Conservation (phyloP, 2,113 vertebrate species). For the Odontesthes bonariensis region DNA sequence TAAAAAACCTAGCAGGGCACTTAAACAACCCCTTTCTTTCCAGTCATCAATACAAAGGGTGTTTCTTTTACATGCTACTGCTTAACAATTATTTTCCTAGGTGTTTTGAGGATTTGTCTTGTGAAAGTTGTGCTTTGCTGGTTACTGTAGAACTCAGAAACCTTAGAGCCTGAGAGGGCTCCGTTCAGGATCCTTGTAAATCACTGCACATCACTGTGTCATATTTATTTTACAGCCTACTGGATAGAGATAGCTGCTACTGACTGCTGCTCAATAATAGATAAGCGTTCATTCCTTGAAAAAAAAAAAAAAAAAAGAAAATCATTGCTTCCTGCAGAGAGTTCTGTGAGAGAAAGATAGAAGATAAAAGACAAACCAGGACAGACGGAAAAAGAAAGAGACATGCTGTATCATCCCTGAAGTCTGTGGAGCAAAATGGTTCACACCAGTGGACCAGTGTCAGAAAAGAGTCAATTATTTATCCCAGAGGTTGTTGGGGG, state of each 20-base stretch:
- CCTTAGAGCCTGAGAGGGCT: constrained; percentile 36
- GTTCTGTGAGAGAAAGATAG: constrained; percentile 47
- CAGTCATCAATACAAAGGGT: not conserved
- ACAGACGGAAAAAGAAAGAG: constrained; percentile 9
- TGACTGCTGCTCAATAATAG: constrained; percentile 76
- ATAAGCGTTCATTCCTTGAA: constrained; percentile 55
- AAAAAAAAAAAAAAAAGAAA: constrained; percentile 28
- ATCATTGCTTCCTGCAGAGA: constrained; percentile 57
- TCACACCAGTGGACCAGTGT: constrained; percentile 45
- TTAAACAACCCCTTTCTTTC: not conserved
- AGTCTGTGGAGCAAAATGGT: constrained; percentile 50
- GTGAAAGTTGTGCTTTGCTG: constrained; percentile 19
- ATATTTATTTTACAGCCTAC: constrained; percentile 73
- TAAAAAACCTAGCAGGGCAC: not conserved
- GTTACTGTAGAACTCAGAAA: constrained; percentile 28
- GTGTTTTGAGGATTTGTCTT: constrained; percentile 28
- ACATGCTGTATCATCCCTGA: constrained; percentile 10
- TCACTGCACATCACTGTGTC: constrained; percentile 59
- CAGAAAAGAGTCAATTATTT: constrained; percentile 65
- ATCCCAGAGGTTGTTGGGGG: constrained; percentile 34
- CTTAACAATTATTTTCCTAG: constrained; percentile 10
- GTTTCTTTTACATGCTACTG: constrained; percentile 1
- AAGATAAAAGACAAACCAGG: constrained; percentile 33
- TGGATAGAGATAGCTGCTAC: constrained; percentile 66
- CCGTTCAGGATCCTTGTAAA: constrained; percentile 54